These are phyloP conservation scores for Steinernema khuongi DNA, from an alignment of 1,140 invertebrate species.

Conservation along the genomic window DNA sequence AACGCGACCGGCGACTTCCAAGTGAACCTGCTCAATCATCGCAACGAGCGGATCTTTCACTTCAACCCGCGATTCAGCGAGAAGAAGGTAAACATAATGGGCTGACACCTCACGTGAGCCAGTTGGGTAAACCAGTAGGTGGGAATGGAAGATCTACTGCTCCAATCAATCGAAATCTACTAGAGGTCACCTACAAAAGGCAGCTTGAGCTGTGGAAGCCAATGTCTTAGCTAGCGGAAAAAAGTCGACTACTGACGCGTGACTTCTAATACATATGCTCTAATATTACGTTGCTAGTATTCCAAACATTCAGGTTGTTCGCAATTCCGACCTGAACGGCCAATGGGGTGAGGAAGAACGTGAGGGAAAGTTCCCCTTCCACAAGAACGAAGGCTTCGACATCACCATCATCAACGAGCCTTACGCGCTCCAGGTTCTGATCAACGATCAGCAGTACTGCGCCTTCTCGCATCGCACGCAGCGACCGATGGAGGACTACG, in stretches of 20 bases:
- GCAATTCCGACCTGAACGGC: conserved; percentile 35
- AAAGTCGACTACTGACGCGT: too few relatives aligned
- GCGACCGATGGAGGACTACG: conserved; percentile 29
- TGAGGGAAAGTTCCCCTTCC: conserved; percentile 44
- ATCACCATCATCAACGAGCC: conserved; percentile 39
- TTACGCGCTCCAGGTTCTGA: conserved; percentile 42
- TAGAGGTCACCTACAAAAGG: background rate
- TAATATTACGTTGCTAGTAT: conserved; percentile 28
- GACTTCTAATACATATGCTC: conserved; percentile 17
- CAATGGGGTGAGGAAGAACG: conserved; percentile 44
- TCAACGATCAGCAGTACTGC: conserved; percentile 35
- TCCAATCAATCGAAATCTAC: background rate
- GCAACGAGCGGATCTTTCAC: conserved; percentile 40
- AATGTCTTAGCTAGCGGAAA: too few relatives aligned
- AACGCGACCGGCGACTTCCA: conserved; percentile 26
- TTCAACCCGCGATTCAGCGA: conserved; percentile 46
- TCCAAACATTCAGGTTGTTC: conserved; percentile 28
- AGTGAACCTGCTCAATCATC: conserved; percentile 36
- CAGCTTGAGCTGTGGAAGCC: too few relatives aligned
- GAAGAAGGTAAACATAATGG: conserved; percentile 15
- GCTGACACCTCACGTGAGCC: too few relatives aligned
- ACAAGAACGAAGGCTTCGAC: conserved; percentile 38
- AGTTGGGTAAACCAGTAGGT: background rate
- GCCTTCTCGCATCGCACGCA: conserved; percentile 32
- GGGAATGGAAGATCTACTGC: background rate